Conservation (phyloP, 2,888 invertebrate species). For the Drosophila ustulata region DNA sequence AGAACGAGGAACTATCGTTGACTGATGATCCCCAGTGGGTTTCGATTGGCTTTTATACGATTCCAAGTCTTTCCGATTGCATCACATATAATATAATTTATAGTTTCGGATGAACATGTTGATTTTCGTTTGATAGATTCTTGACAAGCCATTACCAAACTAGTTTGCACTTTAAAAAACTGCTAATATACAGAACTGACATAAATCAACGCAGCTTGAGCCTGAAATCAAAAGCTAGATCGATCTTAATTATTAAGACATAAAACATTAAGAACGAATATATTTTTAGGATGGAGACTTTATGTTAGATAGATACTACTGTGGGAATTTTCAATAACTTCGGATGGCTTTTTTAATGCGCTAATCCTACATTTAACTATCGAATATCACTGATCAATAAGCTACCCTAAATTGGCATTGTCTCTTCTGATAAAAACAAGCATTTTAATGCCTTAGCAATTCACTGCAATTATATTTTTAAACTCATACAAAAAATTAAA, state of each 20-base stretch:
- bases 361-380: background rate
- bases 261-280: background rate
- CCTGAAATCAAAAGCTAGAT: background rate
- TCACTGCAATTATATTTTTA: slow-evolving; percentile 25
- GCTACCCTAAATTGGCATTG: background rate
- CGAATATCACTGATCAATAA: background rate
- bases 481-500: slow-evolving; percentile 19
- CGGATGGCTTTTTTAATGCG: background rate
- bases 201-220: slow-evolving; percentile 3
- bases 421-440: background rate
- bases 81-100: slow-evolving; percentile 9
- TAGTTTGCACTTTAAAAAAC: slow-evolving; percentile 29
- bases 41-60: slow-evolving; percentile 49
- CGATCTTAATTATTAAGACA: background rate
- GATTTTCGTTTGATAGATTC: slow-evolving; percentile 23
- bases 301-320: background rate
- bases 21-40: slow-evolving; percentile 52
- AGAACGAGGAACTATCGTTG: background rate
- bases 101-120: slow-evolving; percentile 15
- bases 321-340: background rate
- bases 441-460: slow-evolving; percentile 12
- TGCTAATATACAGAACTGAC: slow-evolving; percentile 16
- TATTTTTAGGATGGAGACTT: too few relatives aligned
- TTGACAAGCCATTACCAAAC: slow-evolving; percentile 20
- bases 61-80: slow-evolving; percentile 7